Evolutionary conservation across 2,797 vertebrate species (phyloP).

Genomic region (Synanceia verrucosa): DNA sequence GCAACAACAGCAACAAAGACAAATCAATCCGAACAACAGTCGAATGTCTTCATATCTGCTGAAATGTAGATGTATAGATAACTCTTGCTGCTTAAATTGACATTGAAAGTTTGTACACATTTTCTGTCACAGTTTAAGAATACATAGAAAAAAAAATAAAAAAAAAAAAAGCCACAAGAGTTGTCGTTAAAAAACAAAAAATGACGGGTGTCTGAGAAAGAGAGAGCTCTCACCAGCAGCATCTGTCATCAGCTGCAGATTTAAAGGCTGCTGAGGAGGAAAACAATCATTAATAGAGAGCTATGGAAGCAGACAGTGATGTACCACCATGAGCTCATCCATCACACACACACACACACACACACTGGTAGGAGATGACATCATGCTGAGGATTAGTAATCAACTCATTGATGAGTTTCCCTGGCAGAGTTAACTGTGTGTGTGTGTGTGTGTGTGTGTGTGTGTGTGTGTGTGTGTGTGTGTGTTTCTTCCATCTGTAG

Average conservation of each 20-base stretch:
- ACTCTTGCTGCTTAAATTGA: background rate
- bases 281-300: slow-evolving; percentile 3
- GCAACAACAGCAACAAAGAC: no score
- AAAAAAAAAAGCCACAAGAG: background rate
- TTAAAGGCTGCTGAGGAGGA: slow-evolving; percentile 18
- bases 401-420: slow-evolving; percentile 18
- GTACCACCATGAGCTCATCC: slow-evolving; percentile 20
- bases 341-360: slow-evolving; percentile 2
- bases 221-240: background rate
- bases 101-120: background rate
- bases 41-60: rapidly evolving
- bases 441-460: background rate
- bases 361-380: slow-evolving; percentile 11
- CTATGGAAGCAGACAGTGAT: background rate
- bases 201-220: background rate
- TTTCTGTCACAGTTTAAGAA: no score
- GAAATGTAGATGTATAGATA: no score
- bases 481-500: slow-evolving; percentile 5
- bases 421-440: background rate
- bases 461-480: background rate
- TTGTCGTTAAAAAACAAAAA: background rate
- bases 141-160: background rate
- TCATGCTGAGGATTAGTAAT: slow-evolving; percentile 11
- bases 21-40: rapidly evolving
- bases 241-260: slow-evolving; percentile 29